Conservation (phyloP, 2,113 vertebrate genomes). For the Benitochromis conjunctus region DNA sequence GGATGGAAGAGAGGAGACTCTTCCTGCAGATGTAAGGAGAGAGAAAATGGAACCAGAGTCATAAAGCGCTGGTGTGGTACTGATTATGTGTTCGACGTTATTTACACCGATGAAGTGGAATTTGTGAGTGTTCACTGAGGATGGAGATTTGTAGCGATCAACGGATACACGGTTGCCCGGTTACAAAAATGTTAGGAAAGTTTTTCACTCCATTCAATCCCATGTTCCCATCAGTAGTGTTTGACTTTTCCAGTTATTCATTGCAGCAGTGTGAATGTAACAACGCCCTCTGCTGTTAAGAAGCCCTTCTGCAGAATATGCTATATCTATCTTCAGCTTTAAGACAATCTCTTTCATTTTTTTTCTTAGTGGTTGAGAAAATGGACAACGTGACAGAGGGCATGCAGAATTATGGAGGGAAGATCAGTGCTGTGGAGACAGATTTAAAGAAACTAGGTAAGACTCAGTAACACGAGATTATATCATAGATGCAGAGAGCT, state of each 20-base stretch:
- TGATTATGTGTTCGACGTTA: slow-evolving; percentile 1
- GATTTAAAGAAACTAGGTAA: slow-evolving; percentile 93
- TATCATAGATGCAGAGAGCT: background rate
- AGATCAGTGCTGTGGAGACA: slow-evolving; percentile 86
- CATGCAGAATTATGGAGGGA: slow-evolving; percentile 87
- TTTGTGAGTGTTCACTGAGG: background rate
- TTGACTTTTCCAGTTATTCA: background rate
- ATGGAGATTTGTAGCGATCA: background rate
- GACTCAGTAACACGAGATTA: background rate
- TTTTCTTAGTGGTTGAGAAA: slow-evolving; percentile 87
- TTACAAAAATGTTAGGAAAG: background rate
- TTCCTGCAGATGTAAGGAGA: slow-evolving; percentile 23
- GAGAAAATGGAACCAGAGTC: background rate
- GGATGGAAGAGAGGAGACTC: background rate
- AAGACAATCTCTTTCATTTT: background rate
- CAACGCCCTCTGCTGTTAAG: slow-evolving; percentile 58
- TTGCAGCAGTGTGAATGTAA: background rate
- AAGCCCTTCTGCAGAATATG: background rate
- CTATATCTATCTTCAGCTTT: background rate
- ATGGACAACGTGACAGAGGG: slow-evolving; percentile 94
- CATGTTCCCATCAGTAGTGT: background rate
- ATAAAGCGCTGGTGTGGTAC: background rate
- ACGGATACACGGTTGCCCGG: background rate
- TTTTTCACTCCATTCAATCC: background rate
- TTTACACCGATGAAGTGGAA: background rate